Conservation (phyloP, 2,113 vertebrate species). For the Dissostichus mawsoni region DNA sequence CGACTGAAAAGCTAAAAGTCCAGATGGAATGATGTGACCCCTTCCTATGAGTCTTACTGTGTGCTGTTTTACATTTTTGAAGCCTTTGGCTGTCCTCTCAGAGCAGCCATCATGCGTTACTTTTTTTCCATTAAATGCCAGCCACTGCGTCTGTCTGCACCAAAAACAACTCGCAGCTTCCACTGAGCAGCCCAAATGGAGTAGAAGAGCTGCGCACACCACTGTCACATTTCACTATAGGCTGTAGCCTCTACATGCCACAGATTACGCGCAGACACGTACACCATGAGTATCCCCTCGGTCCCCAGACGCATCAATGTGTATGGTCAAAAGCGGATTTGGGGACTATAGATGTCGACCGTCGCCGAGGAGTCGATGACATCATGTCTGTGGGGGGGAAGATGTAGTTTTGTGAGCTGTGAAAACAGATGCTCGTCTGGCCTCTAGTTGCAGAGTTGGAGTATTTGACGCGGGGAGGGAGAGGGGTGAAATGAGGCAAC, state of each 20-base stretch:
- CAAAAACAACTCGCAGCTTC: slow-evolving; percentile 66
- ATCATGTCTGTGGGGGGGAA: slow-evolving; percentile 79
- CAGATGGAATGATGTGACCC: slow-evolving; percentile 28
- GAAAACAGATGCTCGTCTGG: slow-evolving; percentile 80
- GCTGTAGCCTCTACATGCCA: slow-evolving; percentile 49
- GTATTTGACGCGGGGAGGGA: slow-evolving; percentile 52
- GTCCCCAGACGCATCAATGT: slow-evolving; percentile 24
- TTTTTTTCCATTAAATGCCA: slow-evolving; percentile 68
- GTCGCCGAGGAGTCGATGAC: slow-evolving; percentile 80
- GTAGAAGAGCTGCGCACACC: slow-evolving; percentile 36
- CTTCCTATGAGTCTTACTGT: slow-evolving; percentile 25
- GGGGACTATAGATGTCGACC: slow-evolving; percentile 44
- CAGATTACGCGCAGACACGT: slow-evolving; percentile 50
- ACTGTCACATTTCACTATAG: slow-evolving; percentile 56
- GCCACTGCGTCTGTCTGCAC: slow-evolving; percentile 82
- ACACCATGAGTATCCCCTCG: slow-evolving; percentile 30
- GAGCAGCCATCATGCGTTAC: slow-evolving; percentile 66
- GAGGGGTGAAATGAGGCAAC: slow-evolving; percentile 61
- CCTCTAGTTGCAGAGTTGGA: slow-evolving; percentile 72
- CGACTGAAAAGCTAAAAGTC: neutral
- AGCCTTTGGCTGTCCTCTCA: slow-evolving; percentile 48
- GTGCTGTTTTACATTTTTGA: slow-evolving; percentile 42
- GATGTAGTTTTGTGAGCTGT: slow-evolving; percentile 65
- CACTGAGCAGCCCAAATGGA: slow-evolving; percentile 31
- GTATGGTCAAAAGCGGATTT: slow-evolving; percentile 15